A percentile compares a stretch with the other conserved stretches of the same genome.
phyloP scores from a whole-genome alignment of 2,888 invertebrate genomes.

The Papilio demoleus region DNA sequence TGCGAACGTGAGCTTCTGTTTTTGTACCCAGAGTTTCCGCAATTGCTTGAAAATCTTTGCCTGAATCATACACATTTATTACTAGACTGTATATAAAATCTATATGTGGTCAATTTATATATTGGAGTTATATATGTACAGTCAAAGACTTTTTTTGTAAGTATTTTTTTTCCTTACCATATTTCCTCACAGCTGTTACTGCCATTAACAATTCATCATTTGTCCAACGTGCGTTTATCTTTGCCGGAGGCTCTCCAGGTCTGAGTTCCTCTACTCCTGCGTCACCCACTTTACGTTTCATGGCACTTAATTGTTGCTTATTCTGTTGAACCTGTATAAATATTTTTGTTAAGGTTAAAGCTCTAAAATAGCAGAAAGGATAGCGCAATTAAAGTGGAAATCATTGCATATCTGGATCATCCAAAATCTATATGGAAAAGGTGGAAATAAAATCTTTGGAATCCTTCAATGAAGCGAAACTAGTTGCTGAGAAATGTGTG shows the following conservation, averaged over 20 bases:
- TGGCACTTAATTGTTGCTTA: conserved; percentile 94
- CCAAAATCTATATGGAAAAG: conserved; percentile 65
- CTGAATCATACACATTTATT: conserved; percentile 59
- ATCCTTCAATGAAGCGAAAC: conserved; percentile 53
- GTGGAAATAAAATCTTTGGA: conserved; percentile 44
- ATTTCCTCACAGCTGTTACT: conserved; percentile 93
- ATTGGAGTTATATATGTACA: no score
- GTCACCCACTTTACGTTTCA: conserved; percentile 89
- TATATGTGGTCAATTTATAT: no score
- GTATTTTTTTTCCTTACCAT: conserved; percentile 87
- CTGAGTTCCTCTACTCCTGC: conserved; percentile 85
- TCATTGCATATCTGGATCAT: conserved; percentile 75
- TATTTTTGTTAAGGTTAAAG: conserved; percentile 7
- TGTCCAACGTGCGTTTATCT: conserved; percentile 95
- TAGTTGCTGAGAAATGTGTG: conserved; percentile 67
- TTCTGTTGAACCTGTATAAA: conserved; percentile 93
- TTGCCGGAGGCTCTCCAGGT: conserved; percentile 85
- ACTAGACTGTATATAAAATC: conserved; percentile 7
- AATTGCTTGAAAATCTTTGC: conserved; percentile 95
- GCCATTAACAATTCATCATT: conserved; percentile 96
- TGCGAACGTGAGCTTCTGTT: conserved; percentile 95
- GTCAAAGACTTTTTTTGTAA: no score
- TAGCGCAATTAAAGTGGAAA: conserved; percentile 22
- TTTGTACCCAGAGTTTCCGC: conserved; percentile 98
- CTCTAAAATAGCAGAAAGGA: conserved; percentile 24